Evolutionary conservation across 1,140 invertebrate species (phyloP), one percentile per base, ranked within the genome.

Genomic region (Drosophila subobscura): DNA sequence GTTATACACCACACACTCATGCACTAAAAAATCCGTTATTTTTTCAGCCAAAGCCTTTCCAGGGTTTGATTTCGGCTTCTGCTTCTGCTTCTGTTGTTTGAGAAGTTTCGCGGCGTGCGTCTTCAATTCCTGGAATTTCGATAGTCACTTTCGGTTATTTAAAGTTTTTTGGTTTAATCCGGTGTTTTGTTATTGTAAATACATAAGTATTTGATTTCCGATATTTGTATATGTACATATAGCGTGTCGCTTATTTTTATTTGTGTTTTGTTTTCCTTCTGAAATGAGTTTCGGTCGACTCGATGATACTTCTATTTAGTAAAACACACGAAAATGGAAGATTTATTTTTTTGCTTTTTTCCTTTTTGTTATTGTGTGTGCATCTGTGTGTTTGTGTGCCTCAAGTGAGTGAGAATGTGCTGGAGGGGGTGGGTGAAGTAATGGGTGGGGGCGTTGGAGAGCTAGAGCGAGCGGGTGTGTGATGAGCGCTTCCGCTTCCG

Each of bases 261-360:
- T 50, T 54, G 46, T 47, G 52, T 44, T 22, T 67, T 79, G 68
- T 70, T 80, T 63, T 70, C 81, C 58, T 86, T 86, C 86, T 72
- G 50, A 86, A 85, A 85, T 86, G 73, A 85, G 81, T 85, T 86
- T 77, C 49, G 59, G 56, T 10, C 8, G 29, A 33, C 3, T 33
- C 66, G 81, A 66, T 85, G 64, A 80, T 86, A 77, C 81, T 77
- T 84, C 77, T 75, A 83, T 84, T 84, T 78, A 77, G 81, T 60
- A 56, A 71, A 66, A 54, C 54, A 37, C 33, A 37, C 27, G 45
- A 71, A 71, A 58, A 71, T 58, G 10, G 10, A 37, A 37, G 33
- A 37, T 50, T 40, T 16, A 25, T 65, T 49, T 64, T 50, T 50
- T 14, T 23, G 20, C 5, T 44, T 46, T 29, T 27, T 42, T 7